These are phyloP conservation scores for Pica pica DNA, from an alignment of 2,113 vertebrate genomes.

Conservation along the genomic window DNA sequence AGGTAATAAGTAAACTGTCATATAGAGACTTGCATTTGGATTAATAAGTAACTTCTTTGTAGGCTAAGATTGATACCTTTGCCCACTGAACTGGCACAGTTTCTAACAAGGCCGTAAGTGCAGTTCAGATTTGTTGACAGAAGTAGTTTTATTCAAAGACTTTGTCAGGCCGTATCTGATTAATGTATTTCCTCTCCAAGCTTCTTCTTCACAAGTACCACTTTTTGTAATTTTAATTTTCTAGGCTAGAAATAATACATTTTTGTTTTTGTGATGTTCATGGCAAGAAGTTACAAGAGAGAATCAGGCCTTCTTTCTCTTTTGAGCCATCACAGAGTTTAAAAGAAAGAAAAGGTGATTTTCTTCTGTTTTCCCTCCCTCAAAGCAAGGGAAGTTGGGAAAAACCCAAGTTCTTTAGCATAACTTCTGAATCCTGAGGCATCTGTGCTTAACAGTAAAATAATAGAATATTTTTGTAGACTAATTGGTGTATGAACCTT, in stretches of 20 bases:
- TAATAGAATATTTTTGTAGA: neutral
- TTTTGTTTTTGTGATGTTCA: neutral
- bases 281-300: neutral
- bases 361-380: neutral
- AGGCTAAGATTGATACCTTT: slow-evolving; percentile 22
- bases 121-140: slow-evolving; percentile 33
- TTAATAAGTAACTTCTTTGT: slow-evolving; percentile 62
- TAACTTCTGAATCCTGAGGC: neutral
- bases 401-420: neutral
- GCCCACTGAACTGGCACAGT: slow-evolving; percentile 36
- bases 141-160: slow-evolving; percentile 10
- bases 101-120: neutral
- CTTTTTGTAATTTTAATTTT: neutral
- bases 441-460: neutral
- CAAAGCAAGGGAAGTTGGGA: neutral
- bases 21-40: neutral
- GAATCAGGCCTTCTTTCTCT: neutral
- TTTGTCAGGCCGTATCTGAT: neutral
- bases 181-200: neutral
- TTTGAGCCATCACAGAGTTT: neutral
- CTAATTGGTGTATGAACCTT: neutral
- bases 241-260: neutral
- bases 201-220: neutral
- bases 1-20: neutral
- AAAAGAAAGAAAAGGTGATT: neutral